Evolutionary conservation across 2,113 vertebrate species (phyloP).

Genomic region (Megaptera novaeangliae): DNA sequence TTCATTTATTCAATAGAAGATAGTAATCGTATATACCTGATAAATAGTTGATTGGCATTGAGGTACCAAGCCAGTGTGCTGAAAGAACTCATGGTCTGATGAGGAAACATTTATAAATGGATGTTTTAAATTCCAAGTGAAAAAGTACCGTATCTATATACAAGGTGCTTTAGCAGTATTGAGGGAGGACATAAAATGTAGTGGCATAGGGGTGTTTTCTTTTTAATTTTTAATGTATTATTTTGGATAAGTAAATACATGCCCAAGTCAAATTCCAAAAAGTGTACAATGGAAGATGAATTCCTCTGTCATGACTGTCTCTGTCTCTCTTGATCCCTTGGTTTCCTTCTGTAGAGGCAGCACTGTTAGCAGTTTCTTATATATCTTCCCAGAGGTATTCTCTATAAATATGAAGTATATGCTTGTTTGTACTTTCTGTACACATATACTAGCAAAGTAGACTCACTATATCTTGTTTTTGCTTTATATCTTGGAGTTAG

Average conservation of each 20-base stretch:
- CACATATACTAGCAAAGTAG: neutral
- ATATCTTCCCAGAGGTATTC: neutral
- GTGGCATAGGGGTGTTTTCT: neutral
- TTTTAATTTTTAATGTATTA: neutral
- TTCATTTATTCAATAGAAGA: neutral
- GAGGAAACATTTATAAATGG: neutral
- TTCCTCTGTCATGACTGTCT: neutral
- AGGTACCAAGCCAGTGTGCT: neutral
- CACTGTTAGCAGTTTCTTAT: neutral
- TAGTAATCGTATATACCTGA: neutral
- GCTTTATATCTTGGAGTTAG: neutral
- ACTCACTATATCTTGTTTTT: neutral
- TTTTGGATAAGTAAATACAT: neutral
- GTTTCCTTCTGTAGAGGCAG: neutral
- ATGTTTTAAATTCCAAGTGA: neutral
- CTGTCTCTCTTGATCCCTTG: neutral
- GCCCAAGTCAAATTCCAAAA: neutral
- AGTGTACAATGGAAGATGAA: neutral
- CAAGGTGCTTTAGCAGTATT: neutral
- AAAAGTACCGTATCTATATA: neutral
- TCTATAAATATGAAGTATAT: neutral
- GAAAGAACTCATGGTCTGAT: neutral
- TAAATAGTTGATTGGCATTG: neutral
- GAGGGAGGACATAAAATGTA: neutral
- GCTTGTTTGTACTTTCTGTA: neutral